phyloP scores from a whole-genome alignment of 2,113 vertebrate genomes.

The Caranx melampygus region DNA sequence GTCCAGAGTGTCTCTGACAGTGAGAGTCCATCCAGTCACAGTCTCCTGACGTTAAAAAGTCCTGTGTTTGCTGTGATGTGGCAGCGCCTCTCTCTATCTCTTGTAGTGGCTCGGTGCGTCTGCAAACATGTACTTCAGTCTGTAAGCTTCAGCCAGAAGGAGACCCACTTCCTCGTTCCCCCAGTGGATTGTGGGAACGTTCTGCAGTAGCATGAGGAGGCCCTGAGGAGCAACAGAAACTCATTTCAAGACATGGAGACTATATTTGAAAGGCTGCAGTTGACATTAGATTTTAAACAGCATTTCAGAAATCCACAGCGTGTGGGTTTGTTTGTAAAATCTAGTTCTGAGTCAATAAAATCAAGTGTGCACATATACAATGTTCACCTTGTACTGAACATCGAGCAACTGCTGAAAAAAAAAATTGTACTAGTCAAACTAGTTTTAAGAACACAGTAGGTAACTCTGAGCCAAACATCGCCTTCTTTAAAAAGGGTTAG shows the following conservation, averaged over 20 bases:
- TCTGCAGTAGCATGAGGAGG: conserved; percentile 97
- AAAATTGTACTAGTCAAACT: too few species aligned
- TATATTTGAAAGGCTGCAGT: background rate
- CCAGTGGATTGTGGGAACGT: conserved; percentile 99
- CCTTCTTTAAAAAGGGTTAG: too few species aligned
- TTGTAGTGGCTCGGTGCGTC: conserved; percentile 98
- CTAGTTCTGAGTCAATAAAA: background rate
- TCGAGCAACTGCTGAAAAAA: background rate
- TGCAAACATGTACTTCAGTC: conserved; percentile 99
- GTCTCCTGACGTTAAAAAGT: conserved; percentile 8
- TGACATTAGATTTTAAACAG: too few species aligned
- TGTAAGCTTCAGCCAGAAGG: conserved; percentile 96
- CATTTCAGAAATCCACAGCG: background rate
- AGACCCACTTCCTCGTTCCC: conserved; percentile 98
- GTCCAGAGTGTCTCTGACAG: background rate
- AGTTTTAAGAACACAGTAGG: too few species aligned
- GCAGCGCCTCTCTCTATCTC: conserved; percentile 84
- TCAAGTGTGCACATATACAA: background rate
- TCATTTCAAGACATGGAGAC: background rate
- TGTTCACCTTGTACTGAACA: too few species aligned
- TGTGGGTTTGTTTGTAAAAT: background rate
- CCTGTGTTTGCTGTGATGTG: background rate
- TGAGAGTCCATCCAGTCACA: conserved; percentile 5
- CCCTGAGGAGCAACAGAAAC: conserved; percentile 84
- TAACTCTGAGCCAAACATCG: too few species aligned